phyloP scores from a whole-genome alignment of 1,140 invertebrate genomes.

The Drosophila miranda region DNA sequence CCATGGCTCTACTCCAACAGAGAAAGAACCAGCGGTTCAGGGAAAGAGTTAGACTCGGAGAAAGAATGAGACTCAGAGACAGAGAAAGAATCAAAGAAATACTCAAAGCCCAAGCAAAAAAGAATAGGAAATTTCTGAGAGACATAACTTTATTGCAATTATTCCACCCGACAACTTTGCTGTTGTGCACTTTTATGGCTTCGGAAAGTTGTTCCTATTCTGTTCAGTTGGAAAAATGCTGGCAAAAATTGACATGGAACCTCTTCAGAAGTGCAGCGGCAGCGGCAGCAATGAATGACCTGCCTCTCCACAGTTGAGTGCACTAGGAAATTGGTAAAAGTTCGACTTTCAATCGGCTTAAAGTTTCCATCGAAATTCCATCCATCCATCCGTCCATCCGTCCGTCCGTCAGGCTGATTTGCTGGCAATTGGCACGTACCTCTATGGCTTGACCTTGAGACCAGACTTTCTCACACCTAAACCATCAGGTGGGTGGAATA shows the following conservation, averaged over 20 bases:
- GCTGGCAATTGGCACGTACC: constrained; percentile 62
- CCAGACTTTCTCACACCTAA: constrained; percentile 18
- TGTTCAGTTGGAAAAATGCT: constrained; percentile 23
- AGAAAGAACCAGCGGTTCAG: constrained; percentile 14
- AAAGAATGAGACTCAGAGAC: too few relatives aligned
- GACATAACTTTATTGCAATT: constrained; percentile 67
- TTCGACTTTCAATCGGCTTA: constrained; percentile 23
- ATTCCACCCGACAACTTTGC: constrained; percentile 33
- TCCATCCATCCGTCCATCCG: constrained; percentile 14
- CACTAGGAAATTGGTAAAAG: constrained; percentile 51
- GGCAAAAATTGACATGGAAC: too few relatives aligned
- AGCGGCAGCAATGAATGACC: too few relatives aligned
- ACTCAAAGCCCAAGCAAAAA: too few relatives aligned
- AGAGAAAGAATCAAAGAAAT: too few relatives aligned
- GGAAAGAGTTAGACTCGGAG: not conserved
- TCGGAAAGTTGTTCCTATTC: constrained; percentile 11
- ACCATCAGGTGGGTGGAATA: constrained; percentile 3
- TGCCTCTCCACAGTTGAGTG: not conserved
- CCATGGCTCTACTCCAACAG: constrained; percentile 7
- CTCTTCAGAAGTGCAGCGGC: too few relatives aligned
- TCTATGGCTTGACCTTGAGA: constrained; percentile 62
- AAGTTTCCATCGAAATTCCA: constrained; percentile 39
- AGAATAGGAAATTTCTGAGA: constrained; percentile 21
- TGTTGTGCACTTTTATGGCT: constrained; percentile 65
- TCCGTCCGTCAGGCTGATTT: constrained; percentile 50